phyloP scores from a whole-genome alignment of 2,888 invertebrate species.

The Yponomeuta sedellus region DNA sequence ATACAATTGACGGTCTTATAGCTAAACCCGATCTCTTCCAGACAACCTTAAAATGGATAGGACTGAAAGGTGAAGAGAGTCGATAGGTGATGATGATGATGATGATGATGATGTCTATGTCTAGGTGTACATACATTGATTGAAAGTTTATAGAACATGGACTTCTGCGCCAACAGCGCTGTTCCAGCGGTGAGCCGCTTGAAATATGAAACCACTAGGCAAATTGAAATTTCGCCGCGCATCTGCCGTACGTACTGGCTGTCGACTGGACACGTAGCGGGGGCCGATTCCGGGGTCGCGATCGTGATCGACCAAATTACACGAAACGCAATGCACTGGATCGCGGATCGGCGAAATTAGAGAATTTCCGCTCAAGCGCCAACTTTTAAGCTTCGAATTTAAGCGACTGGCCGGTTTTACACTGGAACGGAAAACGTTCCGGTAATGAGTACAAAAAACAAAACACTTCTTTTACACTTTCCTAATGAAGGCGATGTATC shows the following conservation, averaged over 20 bases:
- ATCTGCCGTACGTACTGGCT: conserved; percentile 1
- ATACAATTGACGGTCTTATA: too few relatives aligned
- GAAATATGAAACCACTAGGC: conserved; percentile 36
- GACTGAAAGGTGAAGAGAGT: too few relatives aligned
- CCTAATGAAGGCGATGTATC: too few relatives aligned
- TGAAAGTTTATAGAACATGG: background rate
- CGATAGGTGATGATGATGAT: too few relatives aligned
- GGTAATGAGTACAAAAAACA: too few relatives aligned
- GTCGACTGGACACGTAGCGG: background rate
- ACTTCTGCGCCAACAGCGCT: background rate
- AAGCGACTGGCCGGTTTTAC: too few relatives aligned
- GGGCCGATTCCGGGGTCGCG: background rate
- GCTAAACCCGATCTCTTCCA: too few relatives aligned
- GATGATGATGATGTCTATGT: too few relatives aligned
- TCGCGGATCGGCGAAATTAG: background rate
- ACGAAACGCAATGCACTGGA: background rate
- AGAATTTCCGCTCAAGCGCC: background rate
- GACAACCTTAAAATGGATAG: too few relatives aligned
- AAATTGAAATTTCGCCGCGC: conserved; percentile 34
- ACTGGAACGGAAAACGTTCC: too few relatives aligned
- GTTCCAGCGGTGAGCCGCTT: conserved; percentile 22
- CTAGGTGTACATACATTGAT: background rate
- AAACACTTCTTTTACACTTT: too few relatives aligned
- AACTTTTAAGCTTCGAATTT: too few relatives aligned
- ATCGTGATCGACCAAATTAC: background rate